These are phyloP conservation scores for Diplodus puntazzo DNA, from an alignment of 2,797 vertebrate genomes.

Conservation along the genomic window DNA sequence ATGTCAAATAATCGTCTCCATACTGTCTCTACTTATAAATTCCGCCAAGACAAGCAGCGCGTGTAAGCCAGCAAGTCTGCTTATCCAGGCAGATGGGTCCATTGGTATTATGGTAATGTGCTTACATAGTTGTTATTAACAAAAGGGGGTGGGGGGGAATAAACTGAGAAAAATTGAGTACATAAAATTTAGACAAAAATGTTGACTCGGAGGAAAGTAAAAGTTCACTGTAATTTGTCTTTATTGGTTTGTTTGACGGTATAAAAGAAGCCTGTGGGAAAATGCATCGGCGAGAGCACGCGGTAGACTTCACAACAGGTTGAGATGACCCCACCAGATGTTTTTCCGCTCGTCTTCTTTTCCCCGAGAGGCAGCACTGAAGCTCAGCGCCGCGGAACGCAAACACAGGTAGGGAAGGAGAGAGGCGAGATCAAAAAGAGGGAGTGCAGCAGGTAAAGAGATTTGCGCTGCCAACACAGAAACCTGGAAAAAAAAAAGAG, in stretches of 20 bases:
- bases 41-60: slow-evolving; percentile 33
- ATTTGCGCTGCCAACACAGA: slow-evolving; percentile 32
- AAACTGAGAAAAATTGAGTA: slow-evolving; percentile 12
- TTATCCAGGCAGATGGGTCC: slow-evolving; percentile 37
- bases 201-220: slow-evolving; percentile 14
- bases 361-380: slow-evolving; percentile 34
- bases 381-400: slow-evolving; percentile 32
- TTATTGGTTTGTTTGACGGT: slow-evolving; percentile 8
- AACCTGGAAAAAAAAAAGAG: slow-evolving; percentile 12
- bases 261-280: neutral
- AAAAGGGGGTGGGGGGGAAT: slow-evolving; percentile 24
- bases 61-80: slow-evolving; percentile 31
- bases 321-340: slow-evolving; percentile 68
- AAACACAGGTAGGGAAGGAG: slow-evolving; percentile 48
- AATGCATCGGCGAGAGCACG: neutral
- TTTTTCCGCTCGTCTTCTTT: slow-evolving; percentile 24
- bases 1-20: slow-evolving; percentile 33
- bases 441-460: slow-evolving; percentile 41
- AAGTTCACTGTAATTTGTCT: slow-evolving; percentile 26
- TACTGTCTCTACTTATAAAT: slow-evolving; percentile 10
- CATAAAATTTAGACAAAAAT: slow-evolving; percentile 16
- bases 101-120: slow-evolving; percentile 38
- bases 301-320: slow-evolving; percentile 47
- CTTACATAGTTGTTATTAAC: slow-evolving; percentile 41
- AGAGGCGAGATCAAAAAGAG: slow-evolving; percentile 41